A percentile compares a stretch with the other conserved stretches of the same genome.
These are phyloP conservation scores for Sinocyclocheilus grahami DNA, from an alignment of 2,113 vertebrate genomes.

Conservation along the genomic window DNA sequence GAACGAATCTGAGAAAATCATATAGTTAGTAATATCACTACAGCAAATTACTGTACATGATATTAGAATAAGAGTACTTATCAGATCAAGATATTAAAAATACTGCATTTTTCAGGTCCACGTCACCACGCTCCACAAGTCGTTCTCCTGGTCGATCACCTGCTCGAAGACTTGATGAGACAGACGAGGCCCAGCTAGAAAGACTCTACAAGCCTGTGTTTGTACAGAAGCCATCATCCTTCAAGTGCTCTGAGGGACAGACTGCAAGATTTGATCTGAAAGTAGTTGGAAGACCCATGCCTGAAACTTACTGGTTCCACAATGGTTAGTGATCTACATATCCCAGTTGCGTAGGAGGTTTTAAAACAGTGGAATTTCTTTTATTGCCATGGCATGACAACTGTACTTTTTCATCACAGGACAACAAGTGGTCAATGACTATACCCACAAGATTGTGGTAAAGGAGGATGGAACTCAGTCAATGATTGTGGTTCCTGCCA, in stretches of 20 bases:
- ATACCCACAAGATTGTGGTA: constrained; percentile 95
- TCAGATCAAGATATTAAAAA: not conserved
- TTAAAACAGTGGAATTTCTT: not conserved
- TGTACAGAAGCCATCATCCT: constrained; percentile 90
- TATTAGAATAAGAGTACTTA: not conserved
- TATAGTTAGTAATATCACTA: not conserved
- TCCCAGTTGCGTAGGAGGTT: not conserved
- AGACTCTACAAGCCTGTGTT: constrained; percentile 97
- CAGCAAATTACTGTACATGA: not conserved
- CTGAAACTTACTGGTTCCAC: constrained; percentile 97
- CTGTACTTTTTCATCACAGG: constrained; percentile 70
- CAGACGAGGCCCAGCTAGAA: constrained; percentile 90
- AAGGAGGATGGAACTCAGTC: constrained; percentile 98
- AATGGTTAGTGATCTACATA: constrained; percentile 79
- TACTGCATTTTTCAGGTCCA: constrained; percentile 71
- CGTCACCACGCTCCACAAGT: constrained; percentile 80
- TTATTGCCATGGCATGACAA: not conserved
- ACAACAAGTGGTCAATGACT: constrained; percentile 92
- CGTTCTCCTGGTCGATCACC: constrained; percentile 86
- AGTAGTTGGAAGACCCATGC: constrained; percentile 96
- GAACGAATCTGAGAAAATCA: not conserved
- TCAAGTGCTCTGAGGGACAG: constrained; percentile 92
- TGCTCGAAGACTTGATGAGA: constrained; percentile 90
- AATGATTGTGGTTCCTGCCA: constrained; percentile 89
- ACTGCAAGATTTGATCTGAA: constrained; percentile 98